A percentile compares a stretch with the other conserved stretches of the same genome.
Evolutionary conservation across 2,888 invertebrate species (phyloP).

Genomic region (Andrena camellia): DNA sequence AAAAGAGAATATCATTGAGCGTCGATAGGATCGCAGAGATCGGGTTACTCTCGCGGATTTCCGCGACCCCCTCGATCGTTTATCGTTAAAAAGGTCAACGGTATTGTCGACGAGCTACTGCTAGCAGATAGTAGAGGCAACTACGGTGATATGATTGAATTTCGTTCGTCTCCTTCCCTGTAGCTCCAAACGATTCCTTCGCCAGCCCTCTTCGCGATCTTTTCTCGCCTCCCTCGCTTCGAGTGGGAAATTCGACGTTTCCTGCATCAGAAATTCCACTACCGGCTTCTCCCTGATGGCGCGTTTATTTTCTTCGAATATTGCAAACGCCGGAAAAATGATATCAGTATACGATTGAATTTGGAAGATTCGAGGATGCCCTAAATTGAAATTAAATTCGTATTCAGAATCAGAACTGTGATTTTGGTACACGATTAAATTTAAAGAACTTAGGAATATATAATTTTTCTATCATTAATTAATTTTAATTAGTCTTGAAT

Average conservation of each 20-base stretch:
- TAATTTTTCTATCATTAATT: too few species aligned
- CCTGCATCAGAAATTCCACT: neutral
- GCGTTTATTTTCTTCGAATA: neutral
- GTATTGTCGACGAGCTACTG: slow-evolving; percentile 74
- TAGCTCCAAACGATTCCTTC: slow-evolving; percentile 40
- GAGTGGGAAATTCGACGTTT: neutral
- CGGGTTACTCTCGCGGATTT: neutral
- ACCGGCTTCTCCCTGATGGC: too few species aligned
- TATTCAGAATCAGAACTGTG: too few species aligned
- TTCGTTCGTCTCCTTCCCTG: slow-evolving; percentile 60
- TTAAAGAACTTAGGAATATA: too few species aligned
- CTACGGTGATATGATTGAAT: slow-evolving; percentile 81
- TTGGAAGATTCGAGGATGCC: too few species aligned
- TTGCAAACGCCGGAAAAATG: too few species aligned
- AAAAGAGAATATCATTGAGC: slow-evolving; percentile 41
- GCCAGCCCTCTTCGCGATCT: neutral
- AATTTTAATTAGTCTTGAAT: too few species aligned
- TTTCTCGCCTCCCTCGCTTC: neutral
- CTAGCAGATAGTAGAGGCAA: slow-evolving; percentile 78
- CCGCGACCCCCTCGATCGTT: slow-evolving; percentile 10
- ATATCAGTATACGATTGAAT: too few species aligned
- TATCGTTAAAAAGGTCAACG: slow-evolving; percentile 60
- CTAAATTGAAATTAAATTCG: too few species aligned
- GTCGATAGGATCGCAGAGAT: slow-evolving; percentile 16
- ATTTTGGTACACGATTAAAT: too few species aligned